Conservation (phyloP, 2,888 invertebrate species). For the Flabesymbios commensalis region DNA sequence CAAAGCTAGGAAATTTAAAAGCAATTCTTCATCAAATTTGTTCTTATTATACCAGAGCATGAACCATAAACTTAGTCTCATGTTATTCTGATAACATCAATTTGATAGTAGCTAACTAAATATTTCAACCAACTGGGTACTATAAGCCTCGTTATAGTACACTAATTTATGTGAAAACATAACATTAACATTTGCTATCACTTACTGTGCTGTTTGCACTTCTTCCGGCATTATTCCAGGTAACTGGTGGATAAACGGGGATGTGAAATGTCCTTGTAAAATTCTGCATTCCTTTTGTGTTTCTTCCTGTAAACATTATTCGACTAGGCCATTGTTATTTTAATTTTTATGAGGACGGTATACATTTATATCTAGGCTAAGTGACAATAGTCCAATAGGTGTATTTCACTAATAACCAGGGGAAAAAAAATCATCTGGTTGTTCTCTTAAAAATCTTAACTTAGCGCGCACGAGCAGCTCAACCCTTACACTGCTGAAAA, state of each 20-base stretch:
- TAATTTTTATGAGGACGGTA: not conserved
- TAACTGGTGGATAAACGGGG: slow-evolving; percentile 80
- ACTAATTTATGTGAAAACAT: too few species aligned
- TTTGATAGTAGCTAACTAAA: too few species aligned
- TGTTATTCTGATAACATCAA: too few species aligned
- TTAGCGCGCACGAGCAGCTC: too few species aligned
- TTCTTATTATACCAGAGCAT: not conserved
- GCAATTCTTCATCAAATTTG: not conserved
- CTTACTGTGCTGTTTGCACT: slow-evolving; percentile 77
- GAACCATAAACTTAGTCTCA: too few species aligned
- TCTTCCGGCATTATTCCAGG: slow-evolving; percentile 87
- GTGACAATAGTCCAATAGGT: not conserved
- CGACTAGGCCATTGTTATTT: too few species aligned
- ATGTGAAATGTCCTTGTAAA: slow-evolving; percentile 83
- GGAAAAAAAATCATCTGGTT: not conserved
- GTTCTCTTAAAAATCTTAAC: too few species aligned
- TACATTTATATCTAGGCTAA: not conserved
- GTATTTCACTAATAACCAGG: not conserved
- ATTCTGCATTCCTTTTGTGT: slow-evolving; percentile 62
- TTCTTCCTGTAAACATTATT: slow-evolving; percentile 70
- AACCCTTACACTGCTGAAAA: too few species aligned
- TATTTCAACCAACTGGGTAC: not conserved
- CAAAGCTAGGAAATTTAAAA: slow-evolving; percentile 51
- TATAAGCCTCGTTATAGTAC: too few species aligned
- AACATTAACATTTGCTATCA: too few species aligned